phyloP scores from a whole-genome alignment of 2,888 invertebrate genomes.

The Dynastes hyllus region DNA sequence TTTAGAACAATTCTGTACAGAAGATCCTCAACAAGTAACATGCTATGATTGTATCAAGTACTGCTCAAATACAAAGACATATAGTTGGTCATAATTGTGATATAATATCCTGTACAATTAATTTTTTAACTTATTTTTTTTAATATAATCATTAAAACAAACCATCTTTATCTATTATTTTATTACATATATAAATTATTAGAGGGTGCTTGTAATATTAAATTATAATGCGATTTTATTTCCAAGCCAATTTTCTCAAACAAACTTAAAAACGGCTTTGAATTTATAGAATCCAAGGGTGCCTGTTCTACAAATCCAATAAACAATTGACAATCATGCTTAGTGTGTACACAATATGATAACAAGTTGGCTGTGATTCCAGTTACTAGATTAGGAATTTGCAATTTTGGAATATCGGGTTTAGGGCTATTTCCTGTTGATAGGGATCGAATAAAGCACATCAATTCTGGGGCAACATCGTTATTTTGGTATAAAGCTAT shows the following conservation, averaged over 20 bases:
- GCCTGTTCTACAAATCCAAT: constrained; percentile 64
- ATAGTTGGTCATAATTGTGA: constrained; percentile 71
- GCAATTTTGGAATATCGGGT: constrained; percentile 61
- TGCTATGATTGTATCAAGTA: constrained; percentile 79
- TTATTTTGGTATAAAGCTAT: constrained; percentile 63
- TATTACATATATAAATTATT: constrained; percentile 62
- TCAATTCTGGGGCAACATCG: constrained; percentile 56
- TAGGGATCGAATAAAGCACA: constrained; percentile 62
- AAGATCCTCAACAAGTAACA: constrained; percentile 73
- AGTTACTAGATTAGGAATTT: constrained; percentile 67
- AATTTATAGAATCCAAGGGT: constrained; percentile 66
- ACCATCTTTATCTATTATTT: not conserved
- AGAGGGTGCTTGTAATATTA: constrained; percentile 53
- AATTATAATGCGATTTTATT: constrained; percentile 52
- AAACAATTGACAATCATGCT: constrained; percentile 63
- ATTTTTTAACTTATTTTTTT: constrained; percentile 1
- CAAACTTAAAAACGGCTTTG: constrained; percentile 62
- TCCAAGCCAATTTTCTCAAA: constrained; percentile 55
- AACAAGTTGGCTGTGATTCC: constrained; percentile 66
- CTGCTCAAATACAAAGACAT: constrained; percentile 69
- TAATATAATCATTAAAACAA: constrained; percentile 3
- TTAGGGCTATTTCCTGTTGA: constrained; percentile 55
- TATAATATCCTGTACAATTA: constrained; percentile 3
- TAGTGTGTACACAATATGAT: constrained; percentile 63
- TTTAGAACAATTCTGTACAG: constrained; percentile 79